Conservation (phyloP, 2,888 invertebrate species). For the Tetheella fluctuosa region DNA sequence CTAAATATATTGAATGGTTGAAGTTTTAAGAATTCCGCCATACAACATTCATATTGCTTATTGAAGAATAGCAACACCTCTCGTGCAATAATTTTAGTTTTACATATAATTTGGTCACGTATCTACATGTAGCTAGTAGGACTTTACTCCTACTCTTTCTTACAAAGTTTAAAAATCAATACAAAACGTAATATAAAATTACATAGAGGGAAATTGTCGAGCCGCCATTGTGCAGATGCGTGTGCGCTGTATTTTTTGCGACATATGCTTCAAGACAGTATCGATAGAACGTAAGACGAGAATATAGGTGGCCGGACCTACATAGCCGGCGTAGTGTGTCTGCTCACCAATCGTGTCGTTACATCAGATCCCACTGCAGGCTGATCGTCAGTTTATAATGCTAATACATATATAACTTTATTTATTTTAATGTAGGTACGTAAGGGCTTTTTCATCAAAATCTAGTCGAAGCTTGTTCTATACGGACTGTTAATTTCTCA, state of each 20-base stretch:
- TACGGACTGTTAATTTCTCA: too few species aligned
- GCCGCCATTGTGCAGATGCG: background rate
- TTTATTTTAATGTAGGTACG: constrained; percentile 14
- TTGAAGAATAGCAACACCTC: background rate
- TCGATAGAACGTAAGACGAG: constrained; percentile 44
- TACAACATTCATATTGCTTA: constrained; percentile 30
- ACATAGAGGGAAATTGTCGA: background rate
- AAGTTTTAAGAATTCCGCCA: constrained; percentile 72
- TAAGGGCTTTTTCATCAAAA: constrained; percentile 10
- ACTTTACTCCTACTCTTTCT: too few species aligned
- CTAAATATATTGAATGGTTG: constrained; percentile 63
- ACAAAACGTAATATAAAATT: background rate
- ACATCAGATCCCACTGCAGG: constrained; percentile 56
- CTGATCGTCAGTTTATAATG: constrained; percentile 23
- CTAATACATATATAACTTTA: constrained; percentile 29
- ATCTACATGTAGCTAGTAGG: too few species aligned
- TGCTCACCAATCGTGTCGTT: constrained; percentile 59
- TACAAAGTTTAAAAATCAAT: background rate
- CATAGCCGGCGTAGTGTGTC: constrained; percentile 69
- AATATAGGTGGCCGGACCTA: constrained; percentile 57
- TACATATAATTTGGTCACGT: background rate
- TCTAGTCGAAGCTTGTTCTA: too few species aligned
- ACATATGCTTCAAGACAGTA: constrained; percentile 30
- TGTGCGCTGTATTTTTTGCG: constrained; percentile 5
- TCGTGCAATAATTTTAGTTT: background rate